Percentiles rank a stretch among this genome's conserved stretches.
Conservation (phyloP, 2,113 vertebrate genomes). For the Melospiza georgiana region DNA sequence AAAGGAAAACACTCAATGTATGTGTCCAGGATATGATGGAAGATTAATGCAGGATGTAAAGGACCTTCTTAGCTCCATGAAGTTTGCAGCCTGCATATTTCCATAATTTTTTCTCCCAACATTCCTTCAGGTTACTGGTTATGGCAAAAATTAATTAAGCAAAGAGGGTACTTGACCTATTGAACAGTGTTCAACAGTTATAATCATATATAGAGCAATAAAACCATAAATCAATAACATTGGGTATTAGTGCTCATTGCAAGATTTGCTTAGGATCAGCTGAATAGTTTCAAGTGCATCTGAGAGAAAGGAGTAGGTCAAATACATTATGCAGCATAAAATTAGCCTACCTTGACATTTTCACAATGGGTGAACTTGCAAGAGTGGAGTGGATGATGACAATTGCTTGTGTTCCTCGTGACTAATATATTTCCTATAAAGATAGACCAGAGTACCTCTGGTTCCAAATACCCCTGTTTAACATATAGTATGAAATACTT, state of each 20-base stretch:
- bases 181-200: neutral
- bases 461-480: neutral
- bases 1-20: neutral
- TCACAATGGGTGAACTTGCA: neutral
- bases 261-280: slow-evolving; percentile 38
- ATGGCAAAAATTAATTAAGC: slow-evolving; percentile 39
- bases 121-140: neutral
- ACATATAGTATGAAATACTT: neutral
- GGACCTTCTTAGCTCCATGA: neutral
- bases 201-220: slow-evolving; percentile 10
- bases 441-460: neutral
- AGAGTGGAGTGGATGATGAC: neutral
- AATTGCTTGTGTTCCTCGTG: neutral
- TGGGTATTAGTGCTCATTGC: neutral
- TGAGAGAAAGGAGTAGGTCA: neutral
- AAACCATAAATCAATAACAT: slow-evolving; percentile 35
- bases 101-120: neutral
- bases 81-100: neutral
- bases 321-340: slow-evolving; percentile 1
- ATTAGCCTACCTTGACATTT: slow-evolving; percentile 6
- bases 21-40: neutral
- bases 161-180: slow-evolving; percentile 30
- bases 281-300: neutral
- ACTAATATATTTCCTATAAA: neutral
- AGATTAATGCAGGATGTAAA: neutral